A percentile compares a stretch with the other conserved stretches of the same genome.
These are phyloP conservation scores for Cynocephalus volans DNA, from an alignment of 2,113 vertebrate genomes.

Conservation along the genomic window DNA sequence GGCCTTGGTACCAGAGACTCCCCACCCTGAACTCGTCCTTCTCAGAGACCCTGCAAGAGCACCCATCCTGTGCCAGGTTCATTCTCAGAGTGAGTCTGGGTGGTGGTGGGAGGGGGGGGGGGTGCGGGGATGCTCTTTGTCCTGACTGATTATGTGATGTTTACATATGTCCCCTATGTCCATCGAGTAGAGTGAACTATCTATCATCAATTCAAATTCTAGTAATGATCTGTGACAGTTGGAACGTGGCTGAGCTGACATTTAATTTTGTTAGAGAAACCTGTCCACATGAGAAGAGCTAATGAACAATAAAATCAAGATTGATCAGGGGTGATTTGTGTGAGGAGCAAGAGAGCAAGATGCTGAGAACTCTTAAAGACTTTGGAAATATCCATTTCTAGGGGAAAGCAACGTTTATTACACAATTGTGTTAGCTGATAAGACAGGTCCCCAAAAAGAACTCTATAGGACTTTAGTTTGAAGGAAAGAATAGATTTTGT, in stretches of 20 bases:
- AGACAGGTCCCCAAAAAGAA: not conserved
- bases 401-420: not conserved
- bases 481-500: slow-evolving; percentile 27
- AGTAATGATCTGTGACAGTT: not conserved
- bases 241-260: not conserved
- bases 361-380: not conserved
- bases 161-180: not conserved
- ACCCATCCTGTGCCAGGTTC: not conserved
- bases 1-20: not conserved
- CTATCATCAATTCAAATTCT: not conserved
- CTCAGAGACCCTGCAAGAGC: not conserved
- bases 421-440: not conserved
- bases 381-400: not conserved
- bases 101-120: not conserved
- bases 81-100: not conserved
- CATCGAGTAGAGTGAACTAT: not conserved
- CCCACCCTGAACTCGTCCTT: not conserved
- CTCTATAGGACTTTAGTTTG: not conserved
- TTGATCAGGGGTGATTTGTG: not conserved
- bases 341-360: not conserved
- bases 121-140: not conserved
- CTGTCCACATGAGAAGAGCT: not conserved
- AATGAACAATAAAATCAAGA: not conserved
- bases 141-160: not conserved
- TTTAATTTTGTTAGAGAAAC: not conserved